Conservation (phyloP, 2,797 vertebrate species). For the Cercopithecus diana region DNA sequence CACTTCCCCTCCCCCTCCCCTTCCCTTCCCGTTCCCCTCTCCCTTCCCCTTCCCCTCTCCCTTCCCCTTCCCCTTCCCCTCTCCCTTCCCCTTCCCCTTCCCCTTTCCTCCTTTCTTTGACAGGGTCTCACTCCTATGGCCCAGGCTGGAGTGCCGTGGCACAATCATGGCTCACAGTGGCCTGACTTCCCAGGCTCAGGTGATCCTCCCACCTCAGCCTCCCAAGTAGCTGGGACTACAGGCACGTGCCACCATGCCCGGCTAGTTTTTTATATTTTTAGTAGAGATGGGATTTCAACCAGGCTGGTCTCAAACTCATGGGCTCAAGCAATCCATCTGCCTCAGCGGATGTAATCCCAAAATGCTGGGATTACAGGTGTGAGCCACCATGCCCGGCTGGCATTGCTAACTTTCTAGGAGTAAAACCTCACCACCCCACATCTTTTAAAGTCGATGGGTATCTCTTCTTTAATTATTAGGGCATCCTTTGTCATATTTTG, state of each 20-base stretch:
- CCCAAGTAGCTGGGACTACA: neutral
- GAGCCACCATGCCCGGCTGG: neutral
- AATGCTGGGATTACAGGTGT: neutral
- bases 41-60: rapidly evolving
- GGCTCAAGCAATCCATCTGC: neutral
- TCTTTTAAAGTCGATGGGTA: too few species aligned
- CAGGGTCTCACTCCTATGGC: neutral
- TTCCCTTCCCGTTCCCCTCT: neutral
- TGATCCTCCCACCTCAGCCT: neutral
- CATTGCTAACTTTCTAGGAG: neutral
- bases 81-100: too few species aligned
- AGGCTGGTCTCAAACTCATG: neutral
- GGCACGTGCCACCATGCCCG: neutral
- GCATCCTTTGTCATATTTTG: neutral
- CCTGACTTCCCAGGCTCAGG: neutral
- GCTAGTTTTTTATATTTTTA: neutral
- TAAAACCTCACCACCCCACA: neutral
- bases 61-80: too few species aligned
- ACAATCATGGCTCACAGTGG: neutral
- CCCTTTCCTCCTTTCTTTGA: neutral
- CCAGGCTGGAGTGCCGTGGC: neutral
- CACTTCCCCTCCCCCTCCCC: too few species aligned
- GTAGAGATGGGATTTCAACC: neutral
- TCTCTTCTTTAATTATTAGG: neutral
- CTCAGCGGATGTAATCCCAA: neutral